Percentiles rank a stretch among this genome's conserved stretches.
Conservation (phyloP, 2,113 vertebrate genomes). For the Chascanopsetta lugubris region DNA sequence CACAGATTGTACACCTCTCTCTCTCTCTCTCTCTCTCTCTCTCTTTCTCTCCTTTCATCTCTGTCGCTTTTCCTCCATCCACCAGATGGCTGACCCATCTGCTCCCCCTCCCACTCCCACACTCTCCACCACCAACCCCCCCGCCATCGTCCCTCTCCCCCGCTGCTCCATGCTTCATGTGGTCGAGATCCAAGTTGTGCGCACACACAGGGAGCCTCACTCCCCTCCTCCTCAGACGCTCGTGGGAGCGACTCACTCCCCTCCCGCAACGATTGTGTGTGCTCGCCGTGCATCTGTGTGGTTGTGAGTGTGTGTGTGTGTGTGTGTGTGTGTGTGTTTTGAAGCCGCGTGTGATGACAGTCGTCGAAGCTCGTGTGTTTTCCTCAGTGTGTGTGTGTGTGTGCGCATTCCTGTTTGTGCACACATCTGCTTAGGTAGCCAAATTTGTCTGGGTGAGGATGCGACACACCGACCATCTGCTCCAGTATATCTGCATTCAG, state of each 20-base stretch:
- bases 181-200: constrained; percentile 71
- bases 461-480: constrained; percentile 68
- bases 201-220: constrained; percentile 60
- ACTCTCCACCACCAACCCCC: constrained; percentile 55
- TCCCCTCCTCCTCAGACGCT: constrained; percentile 33
- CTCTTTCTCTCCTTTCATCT: constrained; percentile 71
- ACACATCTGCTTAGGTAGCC: constrained; percentile 70
- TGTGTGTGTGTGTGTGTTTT: constrained; percentile 38
- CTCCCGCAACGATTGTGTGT: constrained; percentile 40
- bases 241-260: constrained; percentile 32
- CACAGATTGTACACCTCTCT: constrained; percentile 22
- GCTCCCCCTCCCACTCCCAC: constrained; percentile 71
- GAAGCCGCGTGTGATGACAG: constrained; percentile 41
- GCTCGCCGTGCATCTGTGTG: constrained; percentile 50
- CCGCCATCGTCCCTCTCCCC: constrained; percentile 23
- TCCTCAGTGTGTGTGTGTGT: constrained; percentile 27
- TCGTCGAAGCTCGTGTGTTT: constrained; percentile 42
- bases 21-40: constrained; percentile 22
- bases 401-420: constrained; percentile 38
- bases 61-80: constrained; percentile 74
- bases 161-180: constrained; percentile 63
- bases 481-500: constrained; percentile 46
- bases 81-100: constrained; percentile 88
- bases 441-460: constrained; percentile 46
- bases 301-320: constrained; percentile 24